Conservation (phyloP, 2,797 vertebrate species). For the Crenuchus spilurus region DNA sequence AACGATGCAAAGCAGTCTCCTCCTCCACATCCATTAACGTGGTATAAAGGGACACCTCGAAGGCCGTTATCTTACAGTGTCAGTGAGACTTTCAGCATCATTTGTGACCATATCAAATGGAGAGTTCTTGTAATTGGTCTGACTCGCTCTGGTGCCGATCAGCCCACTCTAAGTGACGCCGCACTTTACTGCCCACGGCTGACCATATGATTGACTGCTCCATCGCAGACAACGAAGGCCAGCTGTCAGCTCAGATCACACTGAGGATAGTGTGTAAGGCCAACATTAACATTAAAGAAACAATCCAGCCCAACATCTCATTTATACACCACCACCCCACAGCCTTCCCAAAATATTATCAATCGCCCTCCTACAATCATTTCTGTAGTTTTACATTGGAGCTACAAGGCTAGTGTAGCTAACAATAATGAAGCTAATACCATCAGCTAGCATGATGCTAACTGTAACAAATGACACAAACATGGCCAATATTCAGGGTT, state of each 20-base stretch:
- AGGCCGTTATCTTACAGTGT: no score
- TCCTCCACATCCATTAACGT: no score
- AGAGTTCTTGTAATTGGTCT: constrained; percentile 59
- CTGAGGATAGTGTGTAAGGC: constrained; percentile 49
- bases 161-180: background rate
- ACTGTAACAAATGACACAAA: no score
- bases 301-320: background rate
- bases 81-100: no score
- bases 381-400: background rate
- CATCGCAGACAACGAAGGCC: constrained; percentile 10
- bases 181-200: constrained; percentile 7
- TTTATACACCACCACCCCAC: background rate
- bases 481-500: no score
- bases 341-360: background rate
- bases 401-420: no score
- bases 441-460: no score
- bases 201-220: constrained; percentile 16
- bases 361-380: no score
- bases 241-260: constrained; percentile 38
- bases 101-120: constrained; percentile 13
- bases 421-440: no score
- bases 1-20: no score
- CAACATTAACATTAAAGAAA: constrained; percentile 50
- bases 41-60: no score
- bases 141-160: constrained; percentile 34